phyloP scores from a whole-genome alignment of 2,888 invertebrate species.

The Drosophila paucipuncta region DNA sequence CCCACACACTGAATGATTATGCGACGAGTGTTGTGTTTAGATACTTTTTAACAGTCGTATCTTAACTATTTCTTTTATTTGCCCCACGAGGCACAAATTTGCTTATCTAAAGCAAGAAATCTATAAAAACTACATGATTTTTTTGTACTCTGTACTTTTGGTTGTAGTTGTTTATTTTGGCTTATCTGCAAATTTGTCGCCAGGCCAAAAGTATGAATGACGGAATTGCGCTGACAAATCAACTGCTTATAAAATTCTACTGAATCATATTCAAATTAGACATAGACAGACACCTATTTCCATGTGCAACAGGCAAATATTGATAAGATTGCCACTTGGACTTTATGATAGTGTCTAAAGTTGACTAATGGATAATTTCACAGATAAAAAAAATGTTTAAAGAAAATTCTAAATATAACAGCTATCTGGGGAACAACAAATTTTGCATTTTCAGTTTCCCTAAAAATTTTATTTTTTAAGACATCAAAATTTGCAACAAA shows the following conservation, averaged over 20 bases:
- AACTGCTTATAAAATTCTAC: constrained; percentile 10
- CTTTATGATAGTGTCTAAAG: constrained; percentile 10
- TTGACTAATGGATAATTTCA: constrained; percentile 30
- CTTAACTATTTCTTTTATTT: background rate
- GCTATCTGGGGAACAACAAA: background rate
- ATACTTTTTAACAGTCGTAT: constrained; percentile 12
- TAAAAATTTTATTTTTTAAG: too few species aligned
- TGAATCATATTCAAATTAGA: constrained; percentile 61
- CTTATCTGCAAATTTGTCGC: constrained; percentile 39
- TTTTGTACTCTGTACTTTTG: background rate
- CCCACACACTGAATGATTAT: background rate
- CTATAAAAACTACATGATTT: constrained; percentile 3
- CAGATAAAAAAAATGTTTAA: background rate
- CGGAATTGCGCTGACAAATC: constrained; percentile 42
- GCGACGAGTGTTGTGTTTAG: constrained; percentile 1
- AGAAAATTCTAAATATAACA: background rate
- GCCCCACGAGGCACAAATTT: constrained; percentile 13
- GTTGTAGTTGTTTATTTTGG: constrained; percentile 1
- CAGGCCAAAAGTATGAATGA: constrained; percentile 24
- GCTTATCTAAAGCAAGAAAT: constrained; percentile 38
- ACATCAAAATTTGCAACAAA: too few species aligned
- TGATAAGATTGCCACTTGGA: constrained; percentile 42
- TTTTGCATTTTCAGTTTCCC: background rate
- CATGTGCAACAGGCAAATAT: constrained; percentile 11
- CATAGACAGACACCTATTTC: background rate